A percentile compares a stretch with the other conserved stretches of the same genome.
Conservation (phyloP, 2,797 vertebrate genomes). For the Takifugu ocellatus region DNA sequence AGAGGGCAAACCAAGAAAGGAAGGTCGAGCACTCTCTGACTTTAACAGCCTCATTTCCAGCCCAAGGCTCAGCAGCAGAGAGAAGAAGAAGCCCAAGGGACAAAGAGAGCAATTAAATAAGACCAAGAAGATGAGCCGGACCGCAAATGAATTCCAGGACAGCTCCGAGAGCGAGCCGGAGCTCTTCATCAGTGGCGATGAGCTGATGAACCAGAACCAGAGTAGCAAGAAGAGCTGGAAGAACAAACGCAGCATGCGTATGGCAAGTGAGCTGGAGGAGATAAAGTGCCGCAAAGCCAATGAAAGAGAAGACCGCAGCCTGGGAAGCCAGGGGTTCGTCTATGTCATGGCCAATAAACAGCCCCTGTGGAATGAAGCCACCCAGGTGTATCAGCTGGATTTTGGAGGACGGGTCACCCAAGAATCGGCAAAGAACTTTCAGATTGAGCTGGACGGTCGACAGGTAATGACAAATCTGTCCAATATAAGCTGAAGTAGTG, state of each 20-base stretch:
- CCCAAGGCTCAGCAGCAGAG: constrained; percentile 88
- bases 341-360: constrained; percentile 99
- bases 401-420: constrained; percentile 97
- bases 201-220: constrained; percentile 98
- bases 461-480: constrained; percentile 78
- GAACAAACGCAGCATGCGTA: constrained; percentile 88
- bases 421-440: constrained; percentile 98
- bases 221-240: constrained; percentile 98
- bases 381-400: constrained; percentile 97
- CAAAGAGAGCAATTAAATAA: constrained; percentile 90
- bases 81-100: constrained; percentile 96
- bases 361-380: constrained; percentile 96
- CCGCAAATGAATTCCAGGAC: constrained; percentile 94
- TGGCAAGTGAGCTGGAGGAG: constrained; percentile 90
- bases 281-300: constrained; percentile 94
- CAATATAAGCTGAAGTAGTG: not conserved
- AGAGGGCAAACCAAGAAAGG: constrained; percentile 90
- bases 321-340: constrained; percentile 96
- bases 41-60: constrained; percentile 96
- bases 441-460: constrained; percentile 96
- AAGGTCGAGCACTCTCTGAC: constrained; percentile 87
- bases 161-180: constrained; percentile 98
- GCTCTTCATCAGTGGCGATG: constrained; percentile 95
- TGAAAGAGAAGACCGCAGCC: constrained; percentile 91
- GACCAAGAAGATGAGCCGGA: constrained; percentile 92